A percentile compares a stretch with the other conserved stretches of the same genome.
phyloP scores from a whole-genome alignment of 1,140 invertebrate genomes.

The Cylas formicarius region DNA sequence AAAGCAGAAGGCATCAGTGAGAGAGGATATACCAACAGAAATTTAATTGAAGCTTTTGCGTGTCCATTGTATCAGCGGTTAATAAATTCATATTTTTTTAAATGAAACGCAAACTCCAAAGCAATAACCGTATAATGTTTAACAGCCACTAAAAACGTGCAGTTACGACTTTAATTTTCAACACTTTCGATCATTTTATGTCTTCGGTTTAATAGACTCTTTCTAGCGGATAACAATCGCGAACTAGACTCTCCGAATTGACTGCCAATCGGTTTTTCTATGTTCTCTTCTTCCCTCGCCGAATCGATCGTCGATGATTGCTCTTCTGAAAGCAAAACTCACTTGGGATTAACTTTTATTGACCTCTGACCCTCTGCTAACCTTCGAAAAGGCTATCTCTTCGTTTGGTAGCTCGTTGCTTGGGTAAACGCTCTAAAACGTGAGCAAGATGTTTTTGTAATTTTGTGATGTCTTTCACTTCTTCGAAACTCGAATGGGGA shows the following conservation, averaged over 20 bases:
- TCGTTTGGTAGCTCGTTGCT: no score
- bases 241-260: conserved; percentile 34
- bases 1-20: no score
- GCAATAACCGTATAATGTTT: no score
- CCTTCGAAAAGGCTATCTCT: no score
- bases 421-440: conserved; percentile 46
- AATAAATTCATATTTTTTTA: no score
- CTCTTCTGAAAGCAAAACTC: conserved; percentile 3
- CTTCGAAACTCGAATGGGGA: conserved; percentile 43
- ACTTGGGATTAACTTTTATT: neutral
- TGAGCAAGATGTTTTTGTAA: conserved; percentile 53
- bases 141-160: no score
- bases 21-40: no score
- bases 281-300: conserved; percentile 8
- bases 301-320: neutral
- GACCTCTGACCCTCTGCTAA: neutral
- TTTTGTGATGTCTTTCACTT: conserved; percentile 47
- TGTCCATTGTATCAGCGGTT: no score
- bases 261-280: conserved; percentile 30
- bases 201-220: conserved; percentile 25
- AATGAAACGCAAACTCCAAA: no score
- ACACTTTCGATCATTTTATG: conserved; percentile 27
- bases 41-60: no score
- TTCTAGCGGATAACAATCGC: conserved; percentile 32
- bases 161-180: no score